phyloP scores from a whole-genome alignment of 2,888 invertebrate species.

The Philonicus albiceps region DNA sequence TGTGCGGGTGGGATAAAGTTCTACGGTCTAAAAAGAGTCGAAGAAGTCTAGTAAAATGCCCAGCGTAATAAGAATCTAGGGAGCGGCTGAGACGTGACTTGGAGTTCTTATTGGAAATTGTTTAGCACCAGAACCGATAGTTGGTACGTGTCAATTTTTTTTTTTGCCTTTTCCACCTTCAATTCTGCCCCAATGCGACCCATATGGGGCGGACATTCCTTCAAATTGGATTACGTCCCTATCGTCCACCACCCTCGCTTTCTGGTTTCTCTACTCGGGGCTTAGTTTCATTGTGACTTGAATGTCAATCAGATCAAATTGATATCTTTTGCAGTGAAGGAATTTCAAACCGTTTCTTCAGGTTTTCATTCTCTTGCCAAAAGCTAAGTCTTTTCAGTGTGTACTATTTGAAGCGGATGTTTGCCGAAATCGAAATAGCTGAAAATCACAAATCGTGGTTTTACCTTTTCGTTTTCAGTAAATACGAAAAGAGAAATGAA shows the following conservation, averaged over 20 bases:
- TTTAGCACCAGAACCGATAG: slow-evolving; percentile 34
- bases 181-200: neutral
- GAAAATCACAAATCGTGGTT: neutral
- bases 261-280: neutral
- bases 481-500: neutral
- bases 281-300: slow-evolving; percentile 11
- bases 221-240: slow-evolving; percentile 24
- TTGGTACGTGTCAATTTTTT: slow-evolving; percentile 38
- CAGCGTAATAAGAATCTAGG: slow-evolving; percentile 16
- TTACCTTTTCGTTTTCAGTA: neutral
- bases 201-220: slow-evolving; percentile 15
- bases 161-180: neutral
- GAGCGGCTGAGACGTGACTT: slow-evolving; percentile 18
- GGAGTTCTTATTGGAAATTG: slow-evolving; percentile 37
- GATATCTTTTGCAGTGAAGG: neutral
- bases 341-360: neutral
- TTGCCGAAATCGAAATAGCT: neutral
- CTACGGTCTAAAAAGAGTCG: neutral
- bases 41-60: neutral
- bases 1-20: neutral
- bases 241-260: neutral
- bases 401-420: neutral
- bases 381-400: neutral
- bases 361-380: neutral
- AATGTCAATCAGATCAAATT: slow-evolving; percentile 32